phyloP scores from a whole-genome alignment of 2,888 invertebrate species.

The Ormyrus pomaceus region DNA sequence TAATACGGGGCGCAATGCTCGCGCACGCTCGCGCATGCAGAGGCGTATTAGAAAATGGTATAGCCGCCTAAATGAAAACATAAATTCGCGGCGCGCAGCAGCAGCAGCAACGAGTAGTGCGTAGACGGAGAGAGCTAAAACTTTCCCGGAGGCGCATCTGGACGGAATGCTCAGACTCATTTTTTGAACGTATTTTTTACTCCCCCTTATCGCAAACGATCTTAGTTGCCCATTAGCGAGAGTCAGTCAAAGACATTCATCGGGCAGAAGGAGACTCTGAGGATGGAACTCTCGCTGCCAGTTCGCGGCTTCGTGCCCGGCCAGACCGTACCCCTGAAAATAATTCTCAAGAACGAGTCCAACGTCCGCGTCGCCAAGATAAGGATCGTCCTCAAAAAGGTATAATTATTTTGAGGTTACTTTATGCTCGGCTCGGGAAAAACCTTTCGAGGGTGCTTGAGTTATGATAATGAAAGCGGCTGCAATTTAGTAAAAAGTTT shows the following conservation, averaged over 20 bases:
- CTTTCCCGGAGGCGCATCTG: too few relatives aligned
- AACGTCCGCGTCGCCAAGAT: constrained; percentile 66
- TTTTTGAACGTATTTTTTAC: too few relatives aligned
- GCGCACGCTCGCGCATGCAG: background rate
- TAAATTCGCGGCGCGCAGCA: too few relatives aligned
- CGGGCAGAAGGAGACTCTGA: constrained; percentile 69
- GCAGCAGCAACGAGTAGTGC: too few relatives aligned
- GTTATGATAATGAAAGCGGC: too few relatives aligned
- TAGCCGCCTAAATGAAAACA: background rate
- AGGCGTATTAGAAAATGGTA: constrained; percentile 12
- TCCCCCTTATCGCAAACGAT: constrained; percentile 21
- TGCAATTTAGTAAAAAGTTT: too few relatives aligned
- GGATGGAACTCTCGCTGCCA: constrained; percentile 66
- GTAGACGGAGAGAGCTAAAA: too few relatives aligned
- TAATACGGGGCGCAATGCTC: too few relatives aligned
- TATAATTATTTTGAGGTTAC: constrained; percentile 50
- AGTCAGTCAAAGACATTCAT: constrained; percentile 65
- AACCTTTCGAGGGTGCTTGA: too few relatives aligned
- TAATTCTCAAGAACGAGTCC: constrained; percentile 67
- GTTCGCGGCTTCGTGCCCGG: constrained; percentile 73
- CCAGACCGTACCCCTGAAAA: constrained; percentile 69
- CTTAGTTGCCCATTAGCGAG: constrained; percentile 66
- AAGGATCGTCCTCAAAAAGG: constrained; percentile 69
- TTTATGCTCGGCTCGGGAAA: too few relatives aligned
- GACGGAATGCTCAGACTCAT: too few relatives aligned